Conservation (phyloP, 2,113 vertebrate genomes). For the Myocastor coypus region DNA sequence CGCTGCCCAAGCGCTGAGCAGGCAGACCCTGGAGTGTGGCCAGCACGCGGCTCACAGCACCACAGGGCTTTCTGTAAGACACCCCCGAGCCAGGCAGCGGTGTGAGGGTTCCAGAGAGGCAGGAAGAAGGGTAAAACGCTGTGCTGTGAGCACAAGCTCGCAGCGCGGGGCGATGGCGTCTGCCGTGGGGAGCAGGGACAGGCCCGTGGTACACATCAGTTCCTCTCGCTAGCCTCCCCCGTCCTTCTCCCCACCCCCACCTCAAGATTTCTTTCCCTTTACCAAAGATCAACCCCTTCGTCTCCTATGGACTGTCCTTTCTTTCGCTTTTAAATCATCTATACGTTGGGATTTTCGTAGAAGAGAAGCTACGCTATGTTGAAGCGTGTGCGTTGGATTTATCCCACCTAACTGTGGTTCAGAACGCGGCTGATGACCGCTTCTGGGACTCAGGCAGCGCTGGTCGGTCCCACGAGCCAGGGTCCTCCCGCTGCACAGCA, state of each 20-base stretch:
- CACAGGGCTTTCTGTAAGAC: conserved; percentile 21
- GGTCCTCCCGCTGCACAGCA: fast-evolving
- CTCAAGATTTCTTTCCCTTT: not conserved
- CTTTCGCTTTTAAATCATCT: not conserved
- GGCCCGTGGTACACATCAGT: not conserved
- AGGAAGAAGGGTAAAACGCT: not conserved
- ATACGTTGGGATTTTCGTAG: not conserved
- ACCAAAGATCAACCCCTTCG: not conserved
- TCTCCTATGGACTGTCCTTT: not conserved
- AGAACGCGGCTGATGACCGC: not conserved
- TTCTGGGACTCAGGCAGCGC: not conserved
- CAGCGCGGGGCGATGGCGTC: not conserved
- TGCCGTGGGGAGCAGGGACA: not conserved
- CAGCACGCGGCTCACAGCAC: not conserved
- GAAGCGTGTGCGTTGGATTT: not conserved
- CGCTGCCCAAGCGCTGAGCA: conserved; percentile 47
- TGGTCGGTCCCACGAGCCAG: not conserved
- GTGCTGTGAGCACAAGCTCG: not conserved
- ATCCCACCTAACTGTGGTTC: not conserved
- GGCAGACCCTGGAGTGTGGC: conserved; percentile 26
- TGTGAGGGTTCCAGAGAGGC: not conserved
- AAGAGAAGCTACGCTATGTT: not conserved
- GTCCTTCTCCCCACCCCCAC: not conserved
- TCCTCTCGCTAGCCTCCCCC: not conserved
- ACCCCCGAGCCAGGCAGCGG: not conserved